Conservation (phyloP, 2,888 invertebrate genomes). For the Drosophila picticornis region DNA sequence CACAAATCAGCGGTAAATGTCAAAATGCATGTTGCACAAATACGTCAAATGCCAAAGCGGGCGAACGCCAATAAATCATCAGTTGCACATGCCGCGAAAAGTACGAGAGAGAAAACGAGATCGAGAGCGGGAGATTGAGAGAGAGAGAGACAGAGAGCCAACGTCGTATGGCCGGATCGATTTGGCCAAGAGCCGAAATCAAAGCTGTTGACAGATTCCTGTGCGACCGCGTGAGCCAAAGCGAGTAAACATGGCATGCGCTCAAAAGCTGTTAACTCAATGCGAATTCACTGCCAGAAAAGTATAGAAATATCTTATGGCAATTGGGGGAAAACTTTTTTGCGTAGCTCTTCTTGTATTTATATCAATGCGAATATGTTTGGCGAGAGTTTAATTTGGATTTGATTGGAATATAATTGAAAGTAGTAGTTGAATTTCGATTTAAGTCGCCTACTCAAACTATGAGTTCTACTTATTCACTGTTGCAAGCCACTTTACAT, state of each 20-base stretch:
- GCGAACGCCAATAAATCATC: conserved; percentile 73
- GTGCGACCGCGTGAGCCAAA: conserved; percentile 38
- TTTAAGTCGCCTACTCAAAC: neutral
- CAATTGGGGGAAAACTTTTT: neutral
- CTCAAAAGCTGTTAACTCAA: neutral
- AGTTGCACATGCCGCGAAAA: conserved; percentile 30
- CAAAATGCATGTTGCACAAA: conserved; percentile 81
- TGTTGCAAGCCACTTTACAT: neutral
- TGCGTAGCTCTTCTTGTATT: neutral
- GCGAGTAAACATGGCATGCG: conserved; percentile 17
- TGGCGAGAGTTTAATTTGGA: neutral
- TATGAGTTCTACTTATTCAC: neutral
- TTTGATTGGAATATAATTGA: neutral
- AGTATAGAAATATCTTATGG: neutral
- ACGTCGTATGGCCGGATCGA: conserved; percentile 30
- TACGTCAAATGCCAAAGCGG: conserved; percentile 76
- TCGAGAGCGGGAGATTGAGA: neutral
- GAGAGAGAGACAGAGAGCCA: neutral
- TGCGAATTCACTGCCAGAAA: conserved; percentile 15
- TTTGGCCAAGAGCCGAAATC: conserved; percentile 46
- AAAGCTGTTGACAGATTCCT: conserved; percentile 57
- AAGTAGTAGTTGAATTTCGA: neutral
- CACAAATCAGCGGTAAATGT: conserved; percentile 79
- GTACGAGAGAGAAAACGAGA: neutral
- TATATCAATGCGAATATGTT: neutral